Conservation (phyloP, 2,797 vertebrate genomes). For the Characodon lateralis region DNA sequence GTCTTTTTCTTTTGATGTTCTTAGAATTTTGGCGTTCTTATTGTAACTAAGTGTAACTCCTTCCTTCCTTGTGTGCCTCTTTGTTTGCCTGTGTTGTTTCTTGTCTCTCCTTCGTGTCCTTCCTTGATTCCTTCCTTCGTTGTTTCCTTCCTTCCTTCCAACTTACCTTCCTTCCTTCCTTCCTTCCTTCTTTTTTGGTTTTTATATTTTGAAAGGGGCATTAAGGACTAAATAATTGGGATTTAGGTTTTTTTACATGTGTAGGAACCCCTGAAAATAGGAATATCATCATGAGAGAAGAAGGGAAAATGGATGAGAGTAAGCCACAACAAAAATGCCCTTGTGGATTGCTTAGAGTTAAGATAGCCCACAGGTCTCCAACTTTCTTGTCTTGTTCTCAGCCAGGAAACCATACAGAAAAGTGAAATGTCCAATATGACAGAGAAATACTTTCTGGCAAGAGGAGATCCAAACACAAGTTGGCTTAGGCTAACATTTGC, state of each 20-base stretch:
- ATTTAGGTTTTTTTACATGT: neutral
- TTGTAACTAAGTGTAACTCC: too few species aligned
- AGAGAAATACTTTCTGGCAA: slow-evolving; percentile 55
- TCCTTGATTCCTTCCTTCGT: neutral
- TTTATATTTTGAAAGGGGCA: neutral
- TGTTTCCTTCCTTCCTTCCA: neutral
- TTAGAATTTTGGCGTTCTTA: neutral
- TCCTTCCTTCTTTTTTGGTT: neutral
- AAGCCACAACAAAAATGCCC: slow-evolving; percentile 19
- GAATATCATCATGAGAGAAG: neutral
- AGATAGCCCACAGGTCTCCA: slow-evolving; percentile 45
- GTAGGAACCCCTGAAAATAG: neutral
- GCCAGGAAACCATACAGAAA: slow-evolving; percentile 37
- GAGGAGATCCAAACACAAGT: slow-evolving; percentile 52
- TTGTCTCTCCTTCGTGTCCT: neutral
- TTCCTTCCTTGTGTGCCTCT: too few species aligned
- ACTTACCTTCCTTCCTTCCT: neutral
- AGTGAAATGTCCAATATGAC: slow-evolving; percentile 56
- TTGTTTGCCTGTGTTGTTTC: too few species aligned
- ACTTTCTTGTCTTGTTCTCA: slow-evolving; percentile 55
- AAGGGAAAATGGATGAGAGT: slow-evolving; percentile 11
- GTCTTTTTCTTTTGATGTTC: neutral
- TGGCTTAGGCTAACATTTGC: slow-evolving; percentile 65
- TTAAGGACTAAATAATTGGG: neutral
- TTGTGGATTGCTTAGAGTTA: slow-evolving; percentile 26